phyloP scores from a whole-genome alignment of 2,888 invertebrate species.

The Drosophila anomalata region DNA sequence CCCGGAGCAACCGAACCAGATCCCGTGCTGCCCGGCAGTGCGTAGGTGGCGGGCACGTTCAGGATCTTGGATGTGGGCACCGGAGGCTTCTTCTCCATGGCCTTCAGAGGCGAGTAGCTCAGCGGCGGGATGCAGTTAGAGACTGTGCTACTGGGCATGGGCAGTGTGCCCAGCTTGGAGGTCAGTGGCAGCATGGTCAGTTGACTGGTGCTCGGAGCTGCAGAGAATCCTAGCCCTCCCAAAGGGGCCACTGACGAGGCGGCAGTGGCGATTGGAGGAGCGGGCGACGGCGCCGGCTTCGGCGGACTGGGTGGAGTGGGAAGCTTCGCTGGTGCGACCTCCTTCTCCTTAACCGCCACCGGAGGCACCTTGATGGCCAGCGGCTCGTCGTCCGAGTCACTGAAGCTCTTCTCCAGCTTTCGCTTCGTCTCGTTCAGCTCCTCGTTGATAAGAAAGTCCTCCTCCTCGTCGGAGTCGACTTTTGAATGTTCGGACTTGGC shows the following conservation, averaged over 20 bases:
- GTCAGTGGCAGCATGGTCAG: constrained; percentile 77
- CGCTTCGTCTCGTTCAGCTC: constrained; percentile 81
- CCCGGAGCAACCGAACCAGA: constrained; percentile 30
- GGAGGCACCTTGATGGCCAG: constrained; percentile 85
- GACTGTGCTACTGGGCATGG: constrained; percentile 16
- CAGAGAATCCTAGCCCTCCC: neutral
- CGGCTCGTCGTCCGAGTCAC: constrained; percentile 88
- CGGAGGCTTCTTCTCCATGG: constrained; percentile 80
- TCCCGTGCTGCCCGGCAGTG: constrained; percentile 61
- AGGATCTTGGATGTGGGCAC: constrained; percentile 80
- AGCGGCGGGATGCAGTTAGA: constrained; percentile 54
- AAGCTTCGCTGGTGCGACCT: constrained; percentile 16
- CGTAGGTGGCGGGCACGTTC: constrained; percentile 80
- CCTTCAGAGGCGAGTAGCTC: constrained; percentile 61
- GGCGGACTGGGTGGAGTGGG: constrained; percentile 20
- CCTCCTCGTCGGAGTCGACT: constrained; percentile 78
- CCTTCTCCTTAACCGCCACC: constrained; percentile 53
- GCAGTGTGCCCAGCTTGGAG: constrained; percentile 49
- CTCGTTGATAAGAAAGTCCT: constrained; percentile 81
- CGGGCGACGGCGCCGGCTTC: constrained; percentile 39
- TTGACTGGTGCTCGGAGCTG: constrained; percentile 48
- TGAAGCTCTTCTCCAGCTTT: constrained; percentile 85
- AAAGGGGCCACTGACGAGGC: constrained; percentile 25
- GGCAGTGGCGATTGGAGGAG: constrained; percentile 27
- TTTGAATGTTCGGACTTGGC: constrained; percentile 72